Conservation (phyloP, 2,797 vertebrate species). For the Rachycentron canadum region DNA sequence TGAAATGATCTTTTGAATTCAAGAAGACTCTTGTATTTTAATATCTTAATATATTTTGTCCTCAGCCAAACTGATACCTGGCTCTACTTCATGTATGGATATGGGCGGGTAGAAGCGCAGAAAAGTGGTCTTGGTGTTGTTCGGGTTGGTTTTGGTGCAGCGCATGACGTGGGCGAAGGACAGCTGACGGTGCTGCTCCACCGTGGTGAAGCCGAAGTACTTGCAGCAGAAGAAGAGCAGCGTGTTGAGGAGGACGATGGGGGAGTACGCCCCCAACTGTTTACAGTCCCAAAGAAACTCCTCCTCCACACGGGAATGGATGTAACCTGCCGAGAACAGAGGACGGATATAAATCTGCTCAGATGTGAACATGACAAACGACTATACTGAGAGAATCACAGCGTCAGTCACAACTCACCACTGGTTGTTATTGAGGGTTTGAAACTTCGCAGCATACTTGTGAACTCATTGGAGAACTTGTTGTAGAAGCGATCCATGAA, state of each 20-base stretch:
- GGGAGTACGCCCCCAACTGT: conserved; percentile 97
- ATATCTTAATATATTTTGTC: neutral
- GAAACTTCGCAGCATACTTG: conserved; percentile 92
- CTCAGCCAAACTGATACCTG: conserved; percentile 36
- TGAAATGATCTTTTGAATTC: no score
- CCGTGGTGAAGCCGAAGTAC: conserved; percentile 93
- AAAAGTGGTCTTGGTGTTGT: conserved; percentile 92
- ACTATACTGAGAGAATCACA: no score
- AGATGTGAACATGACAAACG: rapidly evolving
- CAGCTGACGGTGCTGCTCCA: conserved; percentile 94
- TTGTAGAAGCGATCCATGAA: conserved; percentile 97
- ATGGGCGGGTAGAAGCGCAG: conserved; percentile 96
- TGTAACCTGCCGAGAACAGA: conserved; percentile 85
- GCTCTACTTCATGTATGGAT: conserved; percentile 81
- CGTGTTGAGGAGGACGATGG: conserved; percentile 97
- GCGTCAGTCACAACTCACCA: conserved; percentile 83
- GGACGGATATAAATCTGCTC: neutral
- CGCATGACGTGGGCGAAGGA: conserved; percentile 97
- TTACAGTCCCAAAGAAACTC: conserved; percentile 98
- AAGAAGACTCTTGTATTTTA: neutral
- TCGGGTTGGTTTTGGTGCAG: conserved; percentile 90
- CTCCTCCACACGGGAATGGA: conserved; percentile 97
- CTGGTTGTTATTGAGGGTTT: conserved; percentile 91
- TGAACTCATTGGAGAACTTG: conserved; percentile 94
- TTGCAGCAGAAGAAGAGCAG: conserved; percentile 99